Percentiles rank a stretch among this genome's conserved stretches.
Conservation (phyloP, 2,113 vertebrate species). For the Vombatus ursinus region DNA sequence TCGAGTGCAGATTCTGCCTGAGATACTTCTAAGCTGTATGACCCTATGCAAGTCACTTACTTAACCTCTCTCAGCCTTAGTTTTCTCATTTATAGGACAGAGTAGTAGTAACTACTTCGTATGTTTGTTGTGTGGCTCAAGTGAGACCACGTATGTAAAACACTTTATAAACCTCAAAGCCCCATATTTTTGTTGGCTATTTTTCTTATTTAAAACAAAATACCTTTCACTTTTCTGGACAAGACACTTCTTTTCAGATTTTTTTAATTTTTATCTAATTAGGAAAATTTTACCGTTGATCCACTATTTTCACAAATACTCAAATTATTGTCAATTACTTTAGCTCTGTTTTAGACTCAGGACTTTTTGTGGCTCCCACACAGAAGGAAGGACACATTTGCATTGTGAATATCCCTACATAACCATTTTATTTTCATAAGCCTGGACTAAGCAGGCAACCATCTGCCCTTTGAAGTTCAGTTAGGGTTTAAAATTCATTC, state of each 20-base stretch:
- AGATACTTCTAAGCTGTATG: neutral
- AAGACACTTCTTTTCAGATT: neutral
- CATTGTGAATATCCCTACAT: neutral
- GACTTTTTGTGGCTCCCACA: neutral
- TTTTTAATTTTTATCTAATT: neutral
- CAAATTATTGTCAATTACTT: neutral
- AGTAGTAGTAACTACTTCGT: neutral
- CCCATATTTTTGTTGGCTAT: neutral
- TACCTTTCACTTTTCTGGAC: neutral
- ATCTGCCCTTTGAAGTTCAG: neutral
- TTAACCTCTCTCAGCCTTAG: neutral
- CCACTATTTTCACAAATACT: neutral
- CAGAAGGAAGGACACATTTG: neutral
- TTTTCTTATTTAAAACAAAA: neutral
- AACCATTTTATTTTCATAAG: neutral
- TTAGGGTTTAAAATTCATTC: neutral
- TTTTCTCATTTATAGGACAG: neutral
- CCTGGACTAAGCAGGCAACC: neutral
- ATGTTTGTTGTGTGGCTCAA: neutral
- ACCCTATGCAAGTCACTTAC: neutral
- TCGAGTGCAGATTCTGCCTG: neutral
- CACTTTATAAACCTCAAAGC: neutral
- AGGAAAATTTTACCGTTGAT: neutral
- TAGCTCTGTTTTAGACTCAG: neutral
- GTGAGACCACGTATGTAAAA: neutral